phyloP scores from a whole-genome alignment of 1,140 invertebrate genomes.

The Diorhabda sublineata region DNA sequence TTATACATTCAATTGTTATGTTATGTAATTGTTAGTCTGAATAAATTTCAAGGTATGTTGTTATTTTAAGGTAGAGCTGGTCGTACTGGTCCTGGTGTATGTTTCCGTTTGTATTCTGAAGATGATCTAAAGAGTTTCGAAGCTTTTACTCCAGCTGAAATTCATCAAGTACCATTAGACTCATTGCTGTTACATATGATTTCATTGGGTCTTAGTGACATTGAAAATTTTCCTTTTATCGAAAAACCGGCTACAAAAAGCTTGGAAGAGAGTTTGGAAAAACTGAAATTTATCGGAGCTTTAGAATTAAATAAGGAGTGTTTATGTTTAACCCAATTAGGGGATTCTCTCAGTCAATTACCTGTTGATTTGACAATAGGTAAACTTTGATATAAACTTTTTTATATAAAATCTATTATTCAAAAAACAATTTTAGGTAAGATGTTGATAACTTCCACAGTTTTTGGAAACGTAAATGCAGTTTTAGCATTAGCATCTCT shows the following conservation, averaged over 20 bases:
- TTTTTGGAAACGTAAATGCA: constrained; percentile 89
- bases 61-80: constrained; percentile 73
- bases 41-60: no score
- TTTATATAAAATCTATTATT: neutral
- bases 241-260: constrained; percentile 79
- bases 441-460: constrained; percentile 89
- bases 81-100: constrained; percentile 71
- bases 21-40: no score
- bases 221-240: constrained; percentile 91
- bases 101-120: constrained; percentile 85
- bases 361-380: constrained; percentile 94
- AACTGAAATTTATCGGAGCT: constrained; percentile 86
- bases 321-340: constrained; percentile 78
- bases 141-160: constrained; percentile 72
- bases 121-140: constrained; percentile 60
- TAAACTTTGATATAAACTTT: neutral
- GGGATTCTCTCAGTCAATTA: constrained; percentile 79
- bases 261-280: constrained; percentile 82
- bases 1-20: no score
- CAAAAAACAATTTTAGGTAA: constrained; percentile 54
- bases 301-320: constrained; percentile 68
- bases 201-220: constrained; percentile 88
- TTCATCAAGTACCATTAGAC: constrained; percentile 84
- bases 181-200: constrained; percentile 92
- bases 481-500: constrained; percentile 86